A percentile compares a stretch with the other conserved stretches of the same genome.
Evolutionary conservation across 2,888 invertebrate species (phyloP).

Genomic region (Platypus cylindrus): DNA sequence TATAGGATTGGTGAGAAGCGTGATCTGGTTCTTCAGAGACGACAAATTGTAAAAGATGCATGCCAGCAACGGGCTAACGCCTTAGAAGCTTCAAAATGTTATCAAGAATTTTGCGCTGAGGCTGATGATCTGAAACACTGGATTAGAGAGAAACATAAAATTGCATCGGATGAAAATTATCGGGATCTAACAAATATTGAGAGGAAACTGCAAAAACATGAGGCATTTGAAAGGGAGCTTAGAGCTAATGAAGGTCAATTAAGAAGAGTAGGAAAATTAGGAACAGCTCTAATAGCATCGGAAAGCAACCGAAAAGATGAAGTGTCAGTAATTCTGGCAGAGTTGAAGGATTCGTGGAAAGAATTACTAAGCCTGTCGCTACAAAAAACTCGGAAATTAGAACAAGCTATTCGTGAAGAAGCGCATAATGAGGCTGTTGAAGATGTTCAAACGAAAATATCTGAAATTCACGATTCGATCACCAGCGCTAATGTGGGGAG

Average conservation of each 20-base stretch:
- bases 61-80: slow-evolving; percentile 62
- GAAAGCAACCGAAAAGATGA: slow-evolving; percentile 59
- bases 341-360: slow-evolving; percentile 68
- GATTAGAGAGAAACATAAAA: slow-evolving; percentile 84
- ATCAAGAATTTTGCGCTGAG: slow-evolving; percentile 86
- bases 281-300: slow-evolving; percentile 57
- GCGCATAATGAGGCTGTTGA: slow-evolving; percentile 69
- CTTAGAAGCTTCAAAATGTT: slow-evolving; percentile 73
- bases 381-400: slow-evolving; percentile 56
- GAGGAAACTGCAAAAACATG: slow-evolving; percentile 88
- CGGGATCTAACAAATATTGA: slow-evolving; percentile 81
- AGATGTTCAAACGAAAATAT: slow-evolving; percentile 75
- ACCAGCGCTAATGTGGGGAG: slow-evolving; percentile 72
- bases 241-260: slow-evolving; percentile 89
- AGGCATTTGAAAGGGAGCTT: slow-evolving; percentile 91
- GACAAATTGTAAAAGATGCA: slow-evolving; percentile 62
- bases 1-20: slow-evolving; percentile 56
- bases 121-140: slow-evolving; percentile 82
- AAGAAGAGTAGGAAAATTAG: slow-evolving; percentile 70
- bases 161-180: slow-evolving; percentile 87
- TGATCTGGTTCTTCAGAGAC: slow-evolving; percentile 59
- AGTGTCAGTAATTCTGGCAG: slow-evolving; percentile 52
- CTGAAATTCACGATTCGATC: slow-evolving; percentile 70
- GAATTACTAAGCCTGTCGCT: slow-evolving; percentile 53
- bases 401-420: slow-evolving; percentile 82